These are phyloP conservation scores for Xyliphius kryptos DNA, from an alignment of 2,113 vertebrate genomes.

Conservation along the genomic window DNA sequence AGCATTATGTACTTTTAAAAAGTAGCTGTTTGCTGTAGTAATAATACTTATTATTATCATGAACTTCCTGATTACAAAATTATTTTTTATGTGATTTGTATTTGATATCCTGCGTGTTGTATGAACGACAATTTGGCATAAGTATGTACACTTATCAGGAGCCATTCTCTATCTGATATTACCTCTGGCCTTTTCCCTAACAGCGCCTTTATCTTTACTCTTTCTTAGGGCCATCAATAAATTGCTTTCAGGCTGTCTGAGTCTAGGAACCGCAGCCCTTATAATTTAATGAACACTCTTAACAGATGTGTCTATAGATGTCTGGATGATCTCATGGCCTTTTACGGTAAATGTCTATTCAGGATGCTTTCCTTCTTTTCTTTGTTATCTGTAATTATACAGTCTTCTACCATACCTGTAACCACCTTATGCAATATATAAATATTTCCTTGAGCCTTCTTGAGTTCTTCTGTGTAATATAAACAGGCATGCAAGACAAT, in stretches of 20 bases:
- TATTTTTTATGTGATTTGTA: too few relatives aligned
- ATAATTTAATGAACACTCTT: constrained; percentile 19
- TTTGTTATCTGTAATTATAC: background rate
- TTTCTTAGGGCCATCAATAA: constrained; percentile 13
- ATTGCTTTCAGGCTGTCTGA: constrained; percentile 12
- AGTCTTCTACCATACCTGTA: background rate
- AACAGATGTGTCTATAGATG: constrained; percentile 7
- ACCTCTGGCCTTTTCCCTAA: background rate
- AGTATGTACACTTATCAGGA: too few relatives aligned
- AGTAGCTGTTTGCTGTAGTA: too few relatives aligned
- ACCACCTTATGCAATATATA: background rate
- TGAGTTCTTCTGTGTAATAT: too few relatives aligned
- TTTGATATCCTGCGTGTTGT: too few relatives aligned
- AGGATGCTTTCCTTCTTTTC: background rate
- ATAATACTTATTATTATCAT: too few relatives aligned
- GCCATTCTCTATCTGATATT: constrained; percentile 10
- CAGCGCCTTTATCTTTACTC: constrained; percentile 11
- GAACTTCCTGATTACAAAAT: too few relatives aligned
- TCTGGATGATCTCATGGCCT: background rate
- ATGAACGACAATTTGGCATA: background rate
- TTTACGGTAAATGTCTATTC: constrained; percentile 6
- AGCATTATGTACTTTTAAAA: background rate
- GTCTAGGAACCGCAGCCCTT: constrained; percentile 10
- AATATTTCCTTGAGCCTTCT: too few relatives aligned
- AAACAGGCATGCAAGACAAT: too few relatives aligned